Base-by-base conservation (phyloP, 2,797 vertebrate species). In the Chrosomus eos region DNA sequence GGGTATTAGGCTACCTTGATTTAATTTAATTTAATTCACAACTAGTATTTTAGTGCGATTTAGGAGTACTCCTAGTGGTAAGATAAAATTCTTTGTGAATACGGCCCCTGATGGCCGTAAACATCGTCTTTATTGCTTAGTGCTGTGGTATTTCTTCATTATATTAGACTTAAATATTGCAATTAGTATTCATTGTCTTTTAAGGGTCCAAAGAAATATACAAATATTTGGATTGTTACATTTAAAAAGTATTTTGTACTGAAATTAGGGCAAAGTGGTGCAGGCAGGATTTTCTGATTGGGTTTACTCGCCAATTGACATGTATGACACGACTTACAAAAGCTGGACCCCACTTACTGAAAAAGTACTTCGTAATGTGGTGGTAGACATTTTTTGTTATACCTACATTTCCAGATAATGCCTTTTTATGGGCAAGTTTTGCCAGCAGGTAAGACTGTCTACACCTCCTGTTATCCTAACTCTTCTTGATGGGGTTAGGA, bases 101-200 rank as follows among this genome's bases (percentile, higher is more conserved):
- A n/a, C n/a, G n/a, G n/a, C n/a, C n/a, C n/a, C n/a, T n/a, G 36
- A 89, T 81, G 16, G 38, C 26, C 75, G 6, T 16, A 7, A 70
- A 58, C 66, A 77, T 33, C 8, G 11, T 13, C 31, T 53, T 53
- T 21, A 62, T 21, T 9, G 38, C 9, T 53, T 33, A 36, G 36
- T 36, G 36, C 36, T 36, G 36, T 36, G 5, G 36, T 6, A 36
- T 36, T 36, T 36, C 36, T 36, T 36, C 36, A 36, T 36, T 36
- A 36, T 36, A 36, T 36, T 5, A 36, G 36, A 1, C 36, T 36
- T 36, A 36, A 36, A 36, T 36, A 6, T 33, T 36, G 36, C 36
- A 36, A 36, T 36, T 36, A 36, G 5, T 36, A 36, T 36, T 36
- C 36, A 6, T 36, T 36, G 5, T 36, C 36, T 36, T 36, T 36